These are phyloP conservation scores for Chironomus riparius DNA, from an alignment of 2,888 invertebrate genomes.

Conservation along the genomic window DNA sequence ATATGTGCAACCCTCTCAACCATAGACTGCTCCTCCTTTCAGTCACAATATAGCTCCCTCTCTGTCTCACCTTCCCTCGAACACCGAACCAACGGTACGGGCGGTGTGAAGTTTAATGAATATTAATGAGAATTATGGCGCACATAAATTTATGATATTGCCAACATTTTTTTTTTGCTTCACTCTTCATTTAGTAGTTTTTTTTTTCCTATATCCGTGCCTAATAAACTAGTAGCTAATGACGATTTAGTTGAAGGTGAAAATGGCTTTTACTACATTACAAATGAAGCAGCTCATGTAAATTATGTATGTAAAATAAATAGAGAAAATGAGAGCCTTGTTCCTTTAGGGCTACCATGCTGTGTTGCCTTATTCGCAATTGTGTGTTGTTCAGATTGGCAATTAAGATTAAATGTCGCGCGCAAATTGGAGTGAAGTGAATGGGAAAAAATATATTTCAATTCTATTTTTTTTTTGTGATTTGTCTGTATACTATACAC, in stretches of 20 bases:
- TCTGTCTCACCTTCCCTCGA: neutral
- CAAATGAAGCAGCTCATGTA: too few relatives aligned
- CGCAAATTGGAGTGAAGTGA: neutral
- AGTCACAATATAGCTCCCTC: neutral
- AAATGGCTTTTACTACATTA: neutral
- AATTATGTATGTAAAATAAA: too few relatives aligned
- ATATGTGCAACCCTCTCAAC: too few relatives aligned
- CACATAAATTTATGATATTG: constrained; percentile 16
- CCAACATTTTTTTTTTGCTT: neutral
- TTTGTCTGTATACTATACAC: too few relatives aligned
- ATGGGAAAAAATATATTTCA: too few relatives aligned
- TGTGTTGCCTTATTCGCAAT: neutral
- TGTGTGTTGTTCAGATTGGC: constrained; percentile 6
- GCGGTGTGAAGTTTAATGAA: constrained; percentile 17
- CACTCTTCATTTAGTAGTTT: neutral
- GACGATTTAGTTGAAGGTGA: neutral
- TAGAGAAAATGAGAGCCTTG: neutral
- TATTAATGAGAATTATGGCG: constrained; percentile 20
- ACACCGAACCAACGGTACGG: neutral
- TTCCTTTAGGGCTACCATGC: constrained; percentile 6
- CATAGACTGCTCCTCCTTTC: too few relatives aligned
- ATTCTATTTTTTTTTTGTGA: too few relatives aligned
- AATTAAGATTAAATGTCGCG: constrained; percentile 17
- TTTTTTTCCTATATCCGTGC: neutral
- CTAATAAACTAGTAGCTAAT: constrained; percentile 4